Conservation (phyloP, 2,888 invertebrate genomes). For the Sphaeridia pumilis region DNA sequence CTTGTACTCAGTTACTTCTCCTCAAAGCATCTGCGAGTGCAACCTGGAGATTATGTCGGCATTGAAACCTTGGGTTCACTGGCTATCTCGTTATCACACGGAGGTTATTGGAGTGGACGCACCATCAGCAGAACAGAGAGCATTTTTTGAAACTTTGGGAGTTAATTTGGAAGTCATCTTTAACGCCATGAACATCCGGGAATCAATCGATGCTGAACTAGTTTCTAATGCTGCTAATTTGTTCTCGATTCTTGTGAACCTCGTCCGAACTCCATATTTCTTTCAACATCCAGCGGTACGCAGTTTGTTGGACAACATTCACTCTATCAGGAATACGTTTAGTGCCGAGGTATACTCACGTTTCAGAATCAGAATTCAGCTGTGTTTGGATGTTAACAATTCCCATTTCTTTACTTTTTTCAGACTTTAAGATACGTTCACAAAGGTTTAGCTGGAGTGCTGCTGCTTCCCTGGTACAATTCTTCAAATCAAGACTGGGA, state of each 20-base stretch:
- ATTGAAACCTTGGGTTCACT: conserved; percentile 67
- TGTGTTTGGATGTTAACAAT: background rate
- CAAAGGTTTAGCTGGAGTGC: conserved; percentile 25
- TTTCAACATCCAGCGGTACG: conserved; percentile 30
- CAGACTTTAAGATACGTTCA: conserved; percentile 25
- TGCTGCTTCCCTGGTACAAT: conserved; percentile 34
- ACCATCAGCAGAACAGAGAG: conserved; percentile 20
- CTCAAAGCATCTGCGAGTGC: conserved; percentile 39
- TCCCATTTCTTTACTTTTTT: background rate
- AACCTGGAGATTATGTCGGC: conserved; percentile 71
- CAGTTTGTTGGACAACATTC: conserved; percentile 28
- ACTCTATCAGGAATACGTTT: conserved; percentile 20
- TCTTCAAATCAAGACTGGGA: conserved; percentile 33
- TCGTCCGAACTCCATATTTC: conserved; percentile 30
- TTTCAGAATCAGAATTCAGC: too few relatives aligned
- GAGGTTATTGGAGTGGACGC: conserved; percentile 37
- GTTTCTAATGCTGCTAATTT: conserved; percentile 26
- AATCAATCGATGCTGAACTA: conserved; percentile 21
- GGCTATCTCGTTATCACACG: conserved; percentile 51
- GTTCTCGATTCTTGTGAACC: conserved; percentile 29
- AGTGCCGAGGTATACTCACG: conserved; percentile 23
- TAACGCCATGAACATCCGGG: conserved; percentile 26
- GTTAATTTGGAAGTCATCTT: conserved; percentile 26
- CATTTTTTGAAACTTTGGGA: conserved; percentile 28
- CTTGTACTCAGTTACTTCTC: conserved; percentile 54